Base-by-base conservation (phyloP, 2,888 invertebrate species). In the Conus canariensis region DNA sequence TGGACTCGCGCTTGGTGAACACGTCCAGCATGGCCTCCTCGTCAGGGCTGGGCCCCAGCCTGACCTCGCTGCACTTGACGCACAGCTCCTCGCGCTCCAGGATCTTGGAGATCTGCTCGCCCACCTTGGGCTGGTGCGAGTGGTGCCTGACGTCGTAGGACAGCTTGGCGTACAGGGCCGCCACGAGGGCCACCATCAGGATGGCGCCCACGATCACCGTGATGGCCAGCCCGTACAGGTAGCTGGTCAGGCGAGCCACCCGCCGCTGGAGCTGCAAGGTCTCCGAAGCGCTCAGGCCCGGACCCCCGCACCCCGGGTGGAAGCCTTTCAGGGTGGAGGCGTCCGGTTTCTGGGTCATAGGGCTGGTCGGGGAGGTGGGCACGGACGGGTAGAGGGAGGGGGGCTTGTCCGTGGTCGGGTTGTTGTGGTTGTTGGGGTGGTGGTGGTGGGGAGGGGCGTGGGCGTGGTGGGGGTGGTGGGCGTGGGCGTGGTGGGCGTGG, bases 11-110 rank as follows among this genome's bases (percentile, higher is more conserved):
- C 58, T 94, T 90, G 7, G 93, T 93, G 91, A 95, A 95, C 88
- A 92, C 90, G 90, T 94, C 94, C 90, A 95, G 90, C 93, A 93
- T 94, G 87, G 91, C 91, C 60, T 94, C 94, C 91, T 95, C 95
- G 88, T 95, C 93, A 0, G 91, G 93, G 90, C 94, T 94, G 7
- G 95, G 95, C 12, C 95, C 95, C 12, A 95, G 92, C 74, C 94
- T 70, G 16, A 95, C 93, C 80, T 93, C 93, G 80, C 92, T 92
- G 91, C 95, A 95, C 14, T 93, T 91, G 70, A 95, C 91, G 92
- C 95, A 95, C 83, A 95, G 91, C 91, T 94, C 94, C 90, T 95
- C 94, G 12, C 93, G 91, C 91, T 95, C 93, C 67, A 95, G 91
- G 90, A 95, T 94, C 86, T 93, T 93, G 77, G 94, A 92, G 85